Evolutionary conservation across 2,113 vertebrate genomes (phyloP).

Genomic region (Salminus brasiliensis): DNA sequence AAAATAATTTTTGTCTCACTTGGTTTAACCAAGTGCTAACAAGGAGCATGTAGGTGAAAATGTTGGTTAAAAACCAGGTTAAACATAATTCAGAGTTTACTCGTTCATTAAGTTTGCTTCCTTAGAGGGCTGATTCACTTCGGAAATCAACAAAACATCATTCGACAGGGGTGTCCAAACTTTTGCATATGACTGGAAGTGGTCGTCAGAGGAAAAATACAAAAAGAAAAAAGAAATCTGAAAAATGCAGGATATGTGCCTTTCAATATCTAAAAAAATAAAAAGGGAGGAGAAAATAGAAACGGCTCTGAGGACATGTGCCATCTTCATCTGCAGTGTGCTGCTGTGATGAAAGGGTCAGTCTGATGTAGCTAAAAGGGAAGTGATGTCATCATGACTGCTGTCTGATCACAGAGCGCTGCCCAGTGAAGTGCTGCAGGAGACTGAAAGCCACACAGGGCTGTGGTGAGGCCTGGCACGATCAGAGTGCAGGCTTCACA

Average conservation of each 20-base stretch:
- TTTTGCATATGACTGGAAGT: too few species aligned
- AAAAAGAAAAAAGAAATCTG: neutral
- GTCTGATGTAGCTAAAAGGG: neutral
- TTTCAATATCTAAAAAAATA: neutral
- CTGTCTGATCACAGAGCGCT: neutral
- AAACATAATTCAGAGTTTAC: too few species aligned
- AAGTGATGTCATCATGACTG: neutral
- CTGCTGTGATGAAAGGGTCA: neutral
- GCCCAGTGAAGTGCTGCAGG: neutral
- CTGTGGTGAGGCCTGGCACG: neutral
- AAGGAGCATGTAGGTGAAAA: too few species aligned
- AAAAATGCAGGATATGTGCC: neutral
- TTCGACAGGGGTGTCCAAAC: too few species aligned
- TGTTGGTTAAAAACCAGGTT: too few species aligned
- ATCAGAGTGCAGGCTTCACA: neutral
- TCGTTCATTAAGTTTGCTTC: too few species aligned
- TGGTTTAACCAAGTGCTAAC: too few species aligned
- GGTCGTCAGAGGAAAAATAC: too few species aligned
- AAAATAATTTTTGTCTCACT: too few species aligned
- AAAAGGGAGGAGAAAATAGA: neutral
- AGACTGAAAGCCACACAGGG: neutral
- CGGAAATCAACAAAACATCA: too few species aligned
- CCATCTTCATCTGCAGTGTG: slow-evolving; percentile 9
- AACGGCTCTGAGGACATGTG: neutral
- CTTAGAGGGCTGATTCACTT: too few species aligned